Conservation (phyloP, 2,797 vertebrate species). For the Catamblyrhynchus diadema region DNA sequence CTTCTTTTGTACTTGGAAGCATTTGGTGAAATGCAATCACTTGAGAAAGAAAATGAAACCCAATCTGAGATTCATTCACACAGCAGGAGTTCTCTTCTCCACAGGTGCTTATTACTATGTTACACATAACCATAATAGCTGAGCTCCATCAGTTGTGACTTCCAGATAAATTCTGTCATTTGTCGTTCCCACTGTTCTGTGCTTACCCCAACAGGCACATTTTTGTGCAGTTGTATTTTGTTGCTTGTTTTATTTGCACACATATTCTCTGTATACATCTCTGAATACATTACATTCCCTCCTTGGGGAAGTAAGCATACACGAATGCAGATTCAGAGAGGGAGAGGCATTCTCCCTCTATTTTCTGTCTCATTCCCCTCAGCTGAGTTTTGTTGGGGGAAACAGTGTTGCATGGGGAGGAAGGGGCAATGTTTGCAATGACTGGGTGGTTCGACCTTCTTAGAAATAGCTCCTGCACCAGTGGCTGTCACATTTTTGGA, state of each 20-base stretch:
- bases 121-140: background rate
- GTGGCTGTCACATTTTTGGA: background rate
- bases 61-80: background rate
- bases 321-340: background rate
- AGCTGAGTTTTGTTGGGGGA: background rate
- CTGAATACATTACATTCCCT: background rate
- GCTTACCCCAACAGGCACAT: background rate
- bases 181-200: background rate
- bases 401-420: background rate
- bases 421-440: background rate
- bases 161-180: background rate
- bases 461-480: background rate
- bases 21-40: background rate
- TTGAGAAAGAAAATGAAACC: background rate
- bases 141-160: background rate
- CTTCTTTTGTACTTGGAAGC: background rate
- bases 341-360: background rate
- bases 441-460: fast-evolving
- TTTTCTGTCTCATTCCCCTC: background rate
- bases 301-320: background rate
- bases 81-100: background rate
- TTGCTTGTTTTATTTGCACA: background rate
- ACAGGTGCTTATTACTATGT: background rate
- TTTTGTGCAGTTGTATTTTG: background rate
- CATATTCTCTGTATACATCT: background rate